A percentile compares a stretch with the other conserved stretches of the same genome.
phyloP scores from a whole-genome alignment of 2,113 vertebrate species.

The Tautogolabrus adspersus region DNA sequence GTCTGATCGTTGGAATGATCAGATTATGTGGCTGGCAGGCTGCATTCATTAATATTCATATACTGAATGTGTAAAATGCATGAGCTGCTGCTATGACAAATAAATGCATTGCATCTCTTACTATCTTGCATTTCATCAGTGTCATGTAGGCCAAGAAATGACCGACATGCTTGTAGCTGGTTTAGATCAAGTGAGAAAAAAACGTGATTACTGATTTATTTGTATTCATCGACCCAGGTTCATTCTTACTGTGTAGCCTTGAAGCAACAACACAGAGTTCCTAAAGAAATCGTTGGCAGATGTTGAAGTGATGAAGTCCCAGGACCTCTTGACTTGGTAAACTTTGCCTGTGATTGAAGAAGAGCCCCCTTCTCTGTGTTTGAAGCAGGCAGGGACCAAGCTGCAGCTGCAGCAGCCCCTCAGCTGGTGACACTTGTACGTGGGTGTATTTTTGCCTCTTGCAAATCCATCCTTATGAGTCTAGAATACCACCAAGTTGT shows the following conservation, averaged over 20 bases:
- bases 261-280: slow-evolving; percentile 7
- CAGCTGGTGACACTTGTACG: slow-evolving; percentile 57
- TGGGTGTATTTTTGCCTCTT: slow-evolving; percentile 75
- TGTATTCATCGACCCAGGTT: not conserved
- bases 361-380: slow-evolving; percentile 25
- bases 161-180: not conserved
- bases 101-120: not conserved
- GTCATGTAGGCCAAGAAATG: not conserved
- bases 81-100: slow-evolving; percentile 2
- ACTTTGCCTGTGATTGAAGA: slow-evolving; percentile 16
- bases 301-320: slow-evolving; percentile 6
- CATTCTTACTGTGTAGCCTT: slow-evolving; percentile 14
- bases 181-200: not conserved
- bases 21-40: not conserved
- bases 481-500: slow-evolving; percentile 54
- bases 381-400: slow-evolving; percentile 26
- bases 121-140: not conserved
- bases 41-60: not conserved
- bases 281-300: slow-evolving; percentile 33
- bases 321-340: slow-evolving; percentile 40
- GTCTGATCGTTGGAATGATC: not conserved
- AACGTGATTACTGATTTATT: not conserved
- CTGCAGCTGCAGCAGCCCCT: slow-evolving; percentile 51
- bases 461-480: slow-evolving; percentile 69
- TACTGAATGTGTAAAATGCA: not conserved